Evolutionary conservation across 2,888 invertebrate genomes (phyloP).

Genomic region (Fabriciana adippe): DNA sequence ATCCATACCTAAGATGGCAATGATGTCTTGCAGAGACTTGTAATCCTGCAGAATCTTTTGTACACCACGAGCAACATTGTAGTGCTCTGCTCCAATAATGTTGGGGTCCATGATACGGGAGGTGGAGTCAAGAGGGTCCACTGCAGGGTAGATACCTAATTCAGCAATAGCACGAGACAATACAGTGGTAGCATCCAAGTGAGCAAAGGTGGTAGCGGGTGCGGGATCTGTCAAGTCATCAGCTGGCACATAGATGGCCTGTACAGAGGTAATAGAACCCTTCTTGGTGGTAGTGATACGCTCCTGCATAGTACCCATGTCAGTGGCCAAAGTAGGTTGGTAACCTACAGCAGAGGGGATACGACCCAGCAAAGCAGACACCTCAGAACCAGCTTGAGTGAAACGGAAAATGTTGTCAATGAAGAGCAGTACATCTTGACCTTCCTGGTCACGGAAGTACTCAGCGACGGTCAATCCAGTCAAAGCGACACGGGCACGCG

Average conservation of each 20-base stretch:
- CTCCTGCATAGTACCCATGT: conserved; percentile 99
- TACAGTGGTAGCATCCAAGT: conserved; percentile 97
- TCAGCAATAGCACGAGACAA: conserved; percentile 96
- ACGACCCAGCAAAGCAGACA: conserved; percentile 96
- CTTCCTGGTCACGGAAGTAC: conserved; percentile 97
- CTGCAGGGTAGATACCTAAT: conserved; percentile 96
- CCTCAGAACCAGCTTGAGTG: conserved; percentile 95
- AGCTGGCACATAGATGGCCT: conserved; percentile 97
- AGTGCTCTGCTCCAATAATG: conserved; percentile 94
- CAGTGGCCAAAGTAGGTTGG: conserved; percentile 97
- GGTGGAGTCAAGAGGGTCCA: conserved; percentile 96
- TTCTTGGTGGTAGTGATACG: conserved; percentile 96
- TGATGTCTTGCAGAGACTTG: conserved; percentile 91
- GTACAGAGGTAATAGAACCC: conserved; percentile 97
- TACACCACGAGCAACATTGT: conserved; percentile 93
- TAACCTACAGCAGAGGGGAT: conserved; percentile 98
- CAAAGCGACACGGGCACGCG: conserved; percentile 95
- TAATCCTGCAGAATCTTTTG: conserved; percentile 95
- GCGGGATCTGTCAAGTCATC: conserved; percentile 98
- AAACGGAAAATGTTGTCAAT: conserved; percentile 98
- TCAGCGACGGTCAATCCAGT: conserved; percentile 97
- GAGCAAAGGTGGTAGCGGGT: conserved; percentile 97
- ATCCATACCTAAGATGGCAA: conserved; percentile 93
- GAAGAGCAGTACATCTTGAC: conserved; percentile 96
- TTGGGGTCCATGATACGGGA: conserved; percentile 97